Evolutionary conservation across 1,140 invertebrate genomes (phyloP).

Genomic region (Sycophaga agraensis): DNA sequence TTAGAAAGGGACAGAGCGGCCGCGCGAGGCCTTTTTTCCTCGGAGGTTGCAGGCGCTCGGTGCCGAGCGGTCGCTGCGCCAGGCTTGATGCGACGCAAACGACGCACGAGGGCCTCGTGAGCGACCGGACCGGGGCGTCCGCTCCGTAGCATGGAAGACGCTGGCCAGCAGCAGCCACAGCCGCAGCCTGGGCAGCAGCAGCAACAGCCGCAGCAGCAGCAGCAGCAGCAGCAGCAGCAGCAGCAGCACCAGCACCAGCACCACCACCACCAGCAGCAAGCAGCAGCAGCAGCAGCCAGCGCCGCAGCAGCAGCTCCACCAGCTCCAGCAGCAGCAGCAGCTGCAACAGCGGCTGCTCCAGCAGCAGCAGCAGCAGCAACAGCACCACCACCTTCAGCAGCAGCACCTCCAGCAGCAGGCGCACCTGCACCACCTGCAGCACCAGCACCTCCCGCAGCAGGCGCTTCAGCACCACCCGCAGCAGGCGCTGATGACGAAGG

Average conservation of each 20-base stretch:
- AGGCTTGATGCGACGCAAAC: constrained; percentile 29
- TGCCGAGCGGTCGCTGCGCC: neutral
- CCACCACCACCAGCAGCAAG: constrained; percentile 35
- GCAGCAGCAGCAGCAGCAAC: neutral
- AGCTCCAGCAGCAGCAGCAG: constrained; percentile 39
- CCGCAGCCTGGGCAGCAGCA: constrained; percentile 50
- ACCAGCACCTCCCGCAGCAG: constrained; percentile 37
- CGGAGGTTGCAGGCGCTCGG: neutral
- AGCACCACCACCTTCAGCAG: constrained; percentile 51
- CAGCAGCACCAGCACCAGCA: constrained; percentile 37
- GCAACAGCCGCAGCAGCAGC: constrained; percentile 49
- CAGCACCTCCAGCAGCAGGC: constrained; percentile 50
- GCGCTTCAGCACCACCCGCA: constrained; percentile 7
- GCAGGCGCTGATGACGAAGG: constrained; percentile 56
- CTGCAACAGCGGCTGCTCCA: no score
- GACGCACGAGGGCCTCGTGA: constrained; percentile 19
- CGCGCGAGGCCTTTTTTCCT: neutral
- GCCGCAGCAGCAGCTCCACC: neutral
- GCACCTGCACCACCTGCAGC: constrained; percentile 32
- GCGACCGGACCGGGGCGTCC: neutral
- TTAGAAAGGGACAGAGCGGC: no score
- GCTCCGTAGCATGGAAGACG: constrained; percentile 39
- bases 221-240: constrained; percentile 34
- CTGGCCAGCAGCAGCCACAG: constrained; percentile 3
- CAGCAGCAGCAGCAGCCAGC: constrained; percentile 42